These are phyloP conservation scores for Ennomos fuscantarius DNA, from an alignment of 2,888 invertebrate species.

Conservation along the genomic window DNA sequence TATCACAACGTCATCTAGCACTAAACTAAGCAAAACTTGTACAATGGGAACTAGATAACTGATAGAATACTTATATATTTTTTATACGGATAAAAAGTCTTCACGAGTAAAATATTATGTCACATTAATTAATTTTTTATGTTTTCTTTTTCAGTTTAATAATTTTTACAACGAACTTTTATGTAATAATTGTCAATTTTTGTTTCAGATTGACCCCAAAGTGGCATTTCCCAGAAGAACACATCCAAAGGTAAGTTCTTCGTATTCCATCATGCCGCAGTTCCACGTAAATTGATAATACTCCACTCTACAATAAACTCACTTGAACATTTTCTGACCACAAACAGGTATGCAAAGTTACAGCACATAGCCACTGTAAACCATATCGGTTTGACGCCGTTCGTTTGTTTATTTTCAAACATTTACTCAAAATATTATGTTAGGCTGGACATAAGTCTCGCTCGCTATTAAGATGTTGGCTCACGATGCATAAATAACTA, in stretches of 20 bases:
- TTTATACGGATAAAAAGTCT: too few species aligned
- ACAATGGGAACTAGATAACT: too few species aligned
- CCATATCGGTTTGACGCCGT: slow-evolving; percentile 56
- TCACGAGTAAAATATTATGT: too few species aligned
- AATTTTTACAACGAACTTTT: too few species aligned
- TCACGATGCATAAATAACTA: slow-evolving; percentile 82
- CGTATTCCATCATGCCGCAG: slow-evolving; percentile 53
- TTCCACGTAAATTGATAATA: slow-evolving; percentile 66
- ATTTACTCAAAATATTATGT: slow-evolving; percentile 84
- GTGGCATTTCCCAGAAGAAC: slow-evolving; percentile 99
- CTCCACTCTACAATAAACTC: slow-evolving; percentile 70
- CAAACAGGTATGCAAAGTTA: slow-evolving; percentile 64
- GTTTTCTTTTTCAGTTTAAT: too few species aligned
- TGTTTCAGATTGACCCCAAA: slow-evolving; percentile 99
- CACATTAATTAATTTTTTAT: too few species aligned
- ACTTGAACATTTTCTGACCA: slow-evolving; percentile 66
- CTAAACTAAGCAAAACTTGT: too few species aligned
- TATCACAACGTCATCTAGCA: too few species aligned
- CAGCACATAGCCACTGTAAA: slow-evolving; percentile 69
- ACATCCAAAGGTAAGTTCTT: slow-evolving; percentile 96
- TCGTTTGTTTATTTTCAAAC: slow-evolving; percentile 79
- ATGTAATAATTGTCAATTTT: background rate
- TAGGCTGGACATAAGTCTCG: slow-evolving; percentile 80
- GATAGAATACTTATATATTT: too few species aligned
- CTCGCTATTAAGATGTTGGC: slow-evolving; percentile 81